Conservation (phyloP, 2,797 vertebrate genomes). For the Martes flavigula region DNA sequence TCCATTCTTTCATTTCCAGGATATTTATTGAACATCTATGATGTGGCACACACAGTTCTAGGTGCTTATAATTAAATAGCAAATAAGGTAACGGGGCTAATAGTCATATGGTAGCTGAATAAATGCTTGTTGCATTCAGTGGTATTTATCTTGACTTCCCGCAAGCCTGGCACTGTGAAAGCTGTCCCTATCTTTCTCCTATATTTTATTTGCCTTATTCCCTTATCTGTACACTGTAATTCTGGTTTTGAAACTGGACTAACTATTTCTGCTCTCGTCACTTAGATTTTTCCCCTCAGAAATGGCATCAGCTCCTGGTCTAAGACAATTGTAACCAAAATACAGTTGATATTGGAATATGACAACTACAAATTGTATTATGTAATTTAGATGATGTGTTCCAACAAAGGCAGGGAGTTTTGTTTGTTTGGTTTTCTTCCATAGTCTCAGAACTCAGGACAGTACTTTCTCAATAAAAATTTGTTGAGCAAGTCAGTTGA, state of each 20-base stretch:
- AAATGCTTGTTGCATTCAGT: neutral
- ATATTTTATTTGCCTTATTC: neutral
- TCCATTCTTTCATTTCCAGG: neutral
- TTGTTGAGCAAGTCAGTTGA: neutral
- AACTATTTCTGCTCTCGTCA: neutral
- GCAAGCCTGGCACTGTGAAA: neutral
- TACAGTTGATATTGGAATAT: neutral
- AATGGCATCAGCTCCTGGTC: neutral
- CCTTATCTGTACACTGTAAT: neutral
- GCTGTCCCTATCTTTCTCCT: neutral
- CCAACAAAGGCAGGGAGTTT: neutral
- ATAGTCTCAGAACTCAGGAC: neutral
- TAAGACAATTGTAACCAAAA: constrained; percentile 12
- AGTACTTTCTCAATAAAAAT: neutral
- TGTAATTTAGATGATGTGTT: neutral
- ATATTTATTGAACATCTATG: constrained; percentile 24
- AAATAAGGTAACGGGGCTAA: neutral
- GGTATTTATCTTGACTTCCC: neutral
- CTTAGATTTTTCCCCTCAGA: neutral
- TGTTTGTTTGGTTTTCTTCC: neutral
- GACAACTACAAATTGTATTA: neutral
- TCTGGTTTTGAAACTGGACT: neutral
- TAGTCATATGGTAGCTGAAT: neutral
- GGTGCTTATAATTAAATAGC: neutral
- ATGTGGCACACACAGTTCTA: neutral